Conservation (phyloP, 2,888 invertebrate genomes). For the Pammene aurita region DNA sequence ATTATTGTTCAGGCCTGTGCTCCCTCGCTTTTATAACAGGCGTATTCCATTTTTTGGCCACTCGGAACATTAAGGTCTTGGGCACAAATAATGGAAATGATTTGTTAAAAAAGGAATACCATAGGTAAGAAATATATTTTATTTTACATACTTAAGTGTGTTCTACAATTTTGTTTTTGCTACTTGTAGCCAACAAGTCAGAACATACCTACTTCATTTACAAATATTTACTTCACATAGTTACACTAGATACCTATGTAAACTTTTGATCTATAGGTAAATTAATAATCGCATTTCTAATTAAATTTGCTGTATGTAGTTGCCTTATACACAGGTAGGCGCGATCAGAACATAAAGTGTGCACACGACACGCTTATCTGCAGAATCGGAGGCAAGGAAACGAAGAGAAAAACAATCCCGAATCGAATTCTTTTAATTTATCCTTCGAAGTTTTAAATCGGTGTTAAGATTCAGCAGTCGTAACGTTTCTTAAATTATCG, state of each 20-base stretch:
- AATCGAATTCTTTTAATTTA: constrained; percentile 78
- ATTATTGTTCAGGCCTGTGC: constrained; percentile 73
- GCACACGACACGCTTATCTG: constrained; percentile 74
- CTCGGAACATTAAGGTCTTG: constrained; percentile 58
- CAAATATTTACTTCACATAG: no score
- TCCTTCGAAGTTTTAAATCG: constrained; percentile 79
- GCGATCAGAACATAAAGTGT: constrained; percentile 73
- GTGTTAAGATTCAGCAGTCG: constrained; percentile 79
- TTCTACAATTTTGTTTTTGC: no score
- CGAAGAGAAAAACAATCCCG: constrained; percentile 72
- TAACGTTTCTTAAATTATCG: constrained; percentile 78
- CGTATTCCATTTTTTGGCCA: constrained; percentile 72
- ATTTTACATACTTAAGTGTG: no score
- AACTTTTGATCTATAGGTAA: no score
- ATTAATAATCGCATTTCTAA: no score
- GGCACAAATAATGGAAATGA: constrained; percentile 51
- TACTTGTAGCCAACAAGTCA: no score
- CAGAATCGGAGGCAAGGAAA: constrained; percentile 65
- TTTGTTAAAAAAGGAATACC: constrained; percentile 43
- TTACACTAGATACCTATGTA: no score
- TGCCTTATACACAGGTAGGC: constrained; percentile 59
- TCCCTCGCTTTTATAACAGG: constrained; percentile 75
- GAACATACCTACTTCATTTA: no score
- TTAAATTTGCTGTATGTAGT: no score
- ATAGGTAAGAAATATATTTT: background rate